These are phyloP conservation scores for Metopia argyrocephala DNA, from an alignment of 2,888 invertebrate species.

Conservation along the genomic window DNA sequence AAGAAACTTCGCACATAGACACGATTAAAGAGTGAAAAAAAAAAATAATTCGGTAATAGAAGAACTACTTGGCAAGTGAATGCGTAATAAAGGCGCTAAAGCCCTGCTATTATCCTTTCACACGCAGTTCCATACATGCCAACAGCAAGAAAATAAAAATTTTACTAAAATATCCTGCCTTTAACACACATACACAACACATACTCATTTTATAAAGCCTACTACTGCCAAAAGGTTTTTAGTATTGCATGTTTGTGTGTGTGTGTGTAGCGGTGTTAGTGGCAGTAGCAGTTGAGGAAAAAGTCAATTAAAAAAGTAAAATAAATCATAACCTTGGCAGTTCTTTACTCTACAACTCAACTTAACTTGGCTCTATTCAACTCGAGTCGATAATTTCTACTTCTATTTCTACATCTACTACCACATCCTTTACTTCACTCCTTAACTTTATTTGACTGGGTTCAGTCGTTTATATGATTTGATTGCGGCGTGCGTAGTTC, in stretches of 20 bases:
- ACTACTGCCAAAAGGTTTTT: neutral
- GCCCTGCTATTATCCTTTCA: conserved; percentile 70
- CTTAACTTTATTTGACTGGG: conserved; percentile 44
- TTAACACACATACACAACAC: conserved; percentile 18
- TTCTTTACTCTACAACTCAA: conserved; percentile 37
- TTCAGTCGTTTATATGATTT: conserved; percentile 61
- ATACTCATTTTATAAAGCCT: neutral
- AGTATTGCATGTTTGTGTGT: neutral
- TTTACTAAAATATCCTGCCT: conserved; percentile 61
- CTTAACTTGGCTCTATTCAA: conserved; percentile 35
- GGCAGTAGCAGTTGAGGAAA: conserved; percentile 69
- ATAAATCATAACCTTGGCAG: conserved; percentile 78
- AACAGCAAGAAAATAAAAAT: conserved; percentile 26
- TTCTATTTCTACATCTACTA: neutral
- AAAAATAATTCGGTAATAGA: conserved; percentile 9
- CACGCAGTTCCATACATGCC: conserved; percentile 69
- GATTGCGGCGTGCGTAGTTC: conserved; percentile 71
- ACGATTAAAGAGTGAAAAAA: conserved; percentile 5
- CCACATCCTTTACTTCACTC: conserved; percentile 36
- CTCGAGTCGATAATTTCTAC: neutral
- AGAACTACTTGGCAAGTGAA: conserved; percentile 63
- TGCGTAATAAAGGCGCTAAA: conserved; percentile 64
- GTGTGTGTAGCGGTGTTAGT: neutral
- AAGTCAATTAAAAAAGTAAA: conserved; percentile 78
- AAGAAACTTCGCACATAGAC: neutral